A percentile compares a stretch with the other conserved stretches of the same genome.
Evolutionary conservation across 1,140 invertebrate species (phyloP).

Genomic region (Conus ventricosus): DNA sequence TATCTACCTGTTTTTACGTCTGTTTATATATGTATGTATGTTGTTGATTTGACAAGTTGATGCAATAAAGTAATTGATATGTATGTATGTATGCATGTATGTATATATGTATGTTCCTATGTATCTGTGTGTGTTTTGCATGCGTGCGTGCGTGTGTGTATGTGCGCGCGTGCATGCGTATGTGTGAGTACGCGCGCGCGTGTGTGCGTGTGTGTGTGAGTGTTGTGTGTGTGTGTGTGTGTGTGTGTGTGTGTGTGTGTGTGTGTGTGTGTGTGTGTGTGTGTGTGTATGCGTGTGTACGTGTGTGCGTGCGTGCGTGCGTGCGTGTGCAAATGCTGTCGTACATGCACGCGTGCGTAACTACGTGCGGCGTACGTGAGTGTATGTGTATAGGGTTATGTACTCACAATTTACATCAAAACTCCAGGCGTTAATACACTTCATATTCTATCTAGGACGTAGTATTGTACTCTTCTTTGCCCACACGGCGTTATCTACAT

Average conservation of each 20-base stretch:
- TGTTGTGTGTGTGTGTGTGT: constrained; percentile 10
- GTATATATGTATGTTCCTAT: constrained; percentile 24
- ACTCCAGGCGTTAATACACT: no score
- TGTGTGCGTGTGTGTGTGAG: constrained; percentile 24
- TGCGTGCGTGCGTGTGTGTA: constrained; percentile 2
- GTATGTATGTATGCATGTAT: constrained; percentile 29
- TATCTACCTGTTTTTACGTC: neutral
- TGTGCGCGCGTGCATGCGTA: neutral
- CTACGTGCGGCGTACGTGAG: neutral
- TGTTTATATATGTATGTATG: neutral
- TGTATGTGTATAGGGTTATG: neutral
- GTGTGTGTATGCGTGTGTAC: neutral
- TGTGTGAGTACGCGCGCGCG: constrained; percentile 11
- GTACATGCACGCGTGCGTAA: neutral
- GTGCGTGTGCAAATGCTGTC: neutral
- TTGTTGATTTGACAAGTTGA: no score
- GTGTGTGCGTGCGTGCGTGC: neutral
- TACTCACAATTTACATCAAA: no score
- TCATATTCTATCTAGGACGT: no score
- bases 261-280: neutral
- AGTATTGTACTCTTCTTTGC: no score
- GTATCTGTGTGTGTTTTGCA: constrained; percentile 9
- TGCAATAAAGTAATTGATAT: no score
- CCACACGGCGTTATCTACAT: no score
- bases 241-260: constrained; percentile 3